These are phyloP conservation scores for Sycobia sp. DNA, from an alignment of 1,140 invertebrate species.

Conservation along the genomic window DNA sequence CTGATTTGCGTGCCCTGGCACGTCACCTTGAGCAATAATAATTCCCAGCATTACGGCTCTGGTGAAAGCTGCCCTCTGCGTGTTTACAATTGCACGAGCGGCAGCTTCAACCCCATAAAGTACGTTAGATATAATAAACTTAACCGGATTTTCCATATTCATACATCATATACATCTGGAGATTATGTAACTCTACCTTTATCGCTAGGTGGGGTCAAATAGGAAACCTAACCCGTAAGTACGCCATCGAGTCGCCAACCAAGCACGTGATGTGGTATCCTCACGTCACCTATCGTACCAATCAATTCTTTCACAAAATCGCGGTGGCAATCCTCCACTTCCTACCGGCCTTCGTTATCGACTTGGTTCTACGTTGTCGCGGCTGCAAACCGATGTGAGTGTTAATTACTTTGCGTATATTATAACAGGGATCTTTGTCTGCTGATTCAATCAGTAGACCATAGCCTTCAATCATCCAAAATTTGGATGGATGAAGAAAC, in stretches of 20 bases:
- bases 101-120: conserved; percentile 79
- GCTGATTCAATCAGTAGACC: too few species aligned
- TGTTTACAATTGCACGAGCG: conserved; percentile 93
- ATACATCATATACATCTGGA: background rate
- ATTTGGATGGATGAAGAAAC: too few species aligned
- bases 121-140: conserved; percentile 37
- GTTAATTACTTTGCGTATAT: too few species aligned
- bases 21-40: conserved; percentile 65
- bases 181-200: background rate
- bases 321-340: conserved; percentile 75
- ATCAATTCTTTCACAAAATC: conserved; percentile 72
- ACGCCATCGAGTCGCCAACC: conserved; percentile 75
- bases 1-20: conserved; percentile 85
- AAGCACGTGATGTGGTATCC: conserved; percentile 89
- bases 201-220: conserved; percentile 78
- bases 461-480: too few species aligned
- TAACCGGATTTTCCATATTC: background rate
- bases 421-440: too few species aligned
- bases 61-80: conserved; percentile 68
- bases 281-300: conserved; percentile 78
- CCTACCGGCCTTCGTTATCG: conserved; percentile 79
- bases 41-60: conserved; percentile 78
- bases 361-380: conserved; percentile 71
- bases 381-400: conserved; percentile 82
- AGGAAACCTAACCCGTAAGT: conserved; percentile 69